These are phyloP conservation scores for Lates calcarifer DNA, from an alignment of 2,113 vertebrate genomes.

Conservation along the genomic window DNA sequence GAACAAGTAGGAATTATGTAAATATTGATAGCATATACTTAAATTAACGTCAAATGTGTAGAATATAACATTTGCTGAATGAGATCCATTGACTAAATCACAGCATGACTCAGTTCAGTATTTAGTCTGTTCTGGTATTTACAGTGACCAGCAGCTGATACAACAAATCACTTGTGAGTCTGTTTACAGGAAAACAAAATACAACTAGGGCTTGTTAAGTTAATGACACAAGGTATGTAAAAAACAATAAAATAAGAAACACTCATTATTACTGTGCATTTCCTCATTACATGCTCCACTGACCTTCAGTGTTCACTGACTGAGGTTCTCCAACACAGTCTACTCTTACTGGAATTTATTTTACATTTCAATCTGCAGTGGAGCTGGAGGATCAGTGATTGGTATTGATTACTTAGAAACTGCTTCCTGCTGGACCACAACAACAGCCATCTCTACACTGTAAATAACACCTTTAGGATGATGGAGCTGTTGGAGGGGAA, in stretches of 20 bases:
- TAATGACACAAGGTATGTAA: neutral
- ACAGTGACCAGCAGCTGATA: neutral
- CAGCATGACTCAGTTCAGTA: neutral
- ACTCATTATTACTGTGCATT: neutral
- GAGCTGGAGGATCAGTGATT: slow-evolving; percentile 29
- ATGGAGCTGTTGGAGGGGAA: neutral
- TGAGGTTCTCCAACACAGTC: neutral
- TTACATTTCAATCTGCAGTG: slow-evolving; percentile 29
- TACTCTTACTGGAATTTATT: slow-evolving; percentile 13
- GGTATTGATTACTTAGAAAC: slow-evolving; percentile 30
- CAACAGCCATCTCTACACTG: slow-evolving; percentile 8
- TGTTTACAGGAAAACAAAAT: neutral
- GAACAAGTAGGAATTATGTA: neutral
- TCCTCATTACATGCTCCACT: slow-evolving; percentile 21
- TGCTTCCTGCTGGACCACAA: slow-evolving; percentile 32
- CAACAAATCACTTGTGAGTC: neutral
- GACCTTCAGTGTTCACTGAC: neutral
- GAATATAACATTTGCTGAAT: neutral
- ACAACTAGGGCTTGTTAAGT: neutral
- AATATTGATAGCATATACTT: neutral
- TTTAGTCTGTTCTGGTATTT: neutral
- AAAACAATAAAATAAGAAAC: neutral
- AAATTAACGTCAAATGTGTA: neutral
- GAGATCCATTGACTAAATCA: neutral
- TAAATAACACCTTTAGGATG: slow-evolving; percentile 20